Evolutionary conservation across 2,113 vertebrate species (phyloP).

Genomic region (Ceratotherium simum): DNA sequence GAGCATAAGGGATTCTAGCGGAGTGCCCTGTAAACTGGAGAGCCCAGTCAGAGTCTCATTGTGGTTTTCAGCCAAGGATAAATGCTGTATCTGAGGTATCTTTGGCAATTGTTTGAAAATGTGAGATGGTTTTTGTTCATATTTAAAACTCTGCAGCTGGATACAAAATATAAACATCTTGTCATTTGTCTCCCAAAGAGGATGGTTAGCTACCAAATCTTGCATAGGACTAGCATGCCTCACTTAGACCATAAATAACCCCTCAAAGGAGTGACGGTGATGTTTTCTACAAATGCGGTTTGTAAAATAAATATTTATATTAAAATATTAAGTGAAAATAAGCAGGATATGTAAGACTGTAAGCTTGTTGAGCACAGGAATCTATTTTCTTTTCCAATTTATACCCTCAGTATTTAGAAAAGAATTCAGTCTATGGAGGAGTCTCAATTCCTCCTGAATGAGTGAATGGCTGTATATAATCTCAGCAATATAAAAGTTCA

Average conservation of each 20-base stretch:
- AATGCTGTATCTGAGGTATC: slow-evolving; percentile 92
- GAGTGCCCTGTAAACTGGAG: slow-evolving; percentile 87
- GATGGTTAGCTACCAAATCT: background rate
- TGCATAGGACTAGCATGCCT: background rate
- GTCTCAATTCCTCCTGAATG: background rate
- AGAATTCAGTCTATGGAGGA: background rate
- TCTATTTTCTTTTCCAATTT: background rate
- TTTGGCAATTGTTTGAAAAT: slow-evolving; percentile 96
- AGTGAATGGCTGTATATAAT: background rate
- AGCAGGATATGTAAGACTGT: background rate
- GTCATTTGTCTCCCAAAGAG: slow-evolving; percentile 43
- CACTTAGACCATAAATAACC: background rate
- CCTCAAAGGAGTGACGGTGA: background rate
- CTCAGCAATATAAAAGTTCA: background rate
- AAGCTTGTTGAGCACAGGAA: background rate
- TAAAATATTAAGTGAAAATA: background rate
- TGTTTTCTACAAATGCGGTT: background rate
- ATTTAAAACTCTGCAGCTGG: slow-evolving; percentile 95
- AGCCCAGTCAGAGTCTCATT: slow-evolving; percentile 91
- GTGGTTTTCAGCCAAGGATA: slow-evolving; percentile 95
- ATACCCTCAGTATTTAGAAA: background rate
- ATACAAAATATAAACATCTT: slow-evolving; percentile 65
- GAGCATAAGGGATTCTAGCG: slow-evolving; percentile 91
- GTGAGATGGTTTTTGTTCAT: slow-evolving; percentile 94
- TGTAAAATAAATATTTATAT: background rate